These are phyloP conservation scores for Microtus pennsylvanicus DNA, from an alignment of 2,113 vertebrate genomes.

Conservation along the genomic window DNA sequence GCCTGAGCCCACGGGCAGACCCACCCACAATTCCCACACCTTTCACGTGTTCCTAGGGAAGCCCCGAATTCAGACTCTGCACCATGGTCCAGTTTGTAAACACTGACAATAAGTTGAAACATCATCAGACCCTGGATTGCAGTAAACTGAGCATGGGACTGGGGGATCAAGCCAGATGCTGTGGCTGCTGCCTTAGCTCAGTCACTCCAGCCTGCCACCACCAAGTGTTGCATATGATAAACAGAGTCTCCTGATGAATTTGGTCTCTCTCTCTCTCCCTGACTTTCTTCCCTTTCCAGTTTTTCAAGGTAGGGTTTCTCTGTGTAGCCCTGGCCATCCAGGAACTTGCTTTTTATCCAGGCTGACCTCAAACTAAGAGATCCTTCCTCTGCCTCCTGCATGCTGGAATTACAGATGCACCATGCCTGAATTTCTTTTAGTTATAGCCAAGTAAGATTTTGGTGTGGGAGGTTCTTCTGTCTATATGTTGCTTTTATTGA, in stretches of 20 bases:
- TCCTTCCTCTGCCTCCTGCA: background rate
- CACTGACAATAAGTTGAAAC: background rate
- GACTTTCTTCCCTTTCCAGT: background rate
- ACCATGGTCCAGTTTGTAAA: background rate
- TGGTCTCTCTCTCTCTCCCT: background rate
- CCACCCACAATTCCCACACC: background rate
- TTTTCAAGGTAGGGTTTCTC: background rate
- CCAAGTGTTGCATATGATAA: background rate
- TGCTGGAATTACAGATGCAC: background rate
- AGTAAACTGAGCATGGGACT: background rate
- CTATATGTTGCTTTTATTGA: no score
- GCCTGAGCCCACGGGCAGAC: background rate
- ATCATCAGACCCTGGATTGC: background rate
- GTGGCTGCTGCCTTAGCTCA: background rate
- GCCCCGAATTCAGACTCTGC: background rate
- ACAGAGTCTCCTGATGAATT: fast-evolving
- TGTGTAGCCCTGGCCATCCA: background rate
- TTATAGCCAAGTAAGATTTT: no score
- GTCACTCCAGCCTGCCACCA: fast-evolving
- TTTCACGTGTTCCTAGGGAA: background rate
- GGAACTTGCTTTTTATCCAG: background rate
- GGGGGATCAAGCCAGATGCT: background rate
- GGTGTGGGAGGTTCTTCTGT: no score
- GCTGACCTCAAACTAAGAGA: background rate
- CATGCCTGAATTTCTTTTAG: background rate